Percentiles rank a stretch among this genome's conserved stretches.
Conservation (phyloP, 1,140 invertebrate species). For the Drosophila carrolli region DNA sequence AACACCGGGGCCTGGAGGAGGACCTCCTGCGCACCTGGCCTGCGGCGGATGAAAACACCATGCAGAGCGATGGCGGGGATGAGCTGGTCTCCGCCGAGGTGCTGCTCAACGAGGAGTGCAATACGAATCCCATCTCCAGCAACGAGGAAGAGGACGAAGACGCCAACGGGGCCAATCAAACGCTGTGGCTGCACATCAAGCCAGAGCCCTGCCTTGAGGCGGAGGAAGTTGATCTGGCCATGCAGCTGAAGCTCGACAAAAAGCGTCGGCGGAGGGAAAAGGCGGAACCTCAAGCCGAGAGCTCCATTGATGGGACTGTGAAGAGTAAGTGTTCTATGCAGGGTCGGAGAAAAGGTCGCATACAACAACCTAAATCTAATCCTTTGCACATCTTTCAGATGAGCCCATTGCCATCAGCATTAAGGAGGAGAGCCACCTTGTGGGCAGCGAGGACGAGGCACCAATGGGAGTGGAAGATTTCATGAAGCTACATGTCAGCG, state of each 20-base stretch:
- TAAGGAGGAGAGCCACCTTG: conserved; percentile 48
- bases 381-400: conserved; percentile 9
- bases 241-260: conserved; percentile 24
- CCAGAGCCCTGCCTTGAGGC: conserved; percentile 53
- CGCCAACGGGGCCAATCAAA: conserved; percentile 52
- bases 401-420: conserved; percentile 48
- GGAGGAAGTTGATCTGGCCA: conserved; percentile 33
- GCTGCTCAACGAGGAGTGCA: conserved; percentile 54
- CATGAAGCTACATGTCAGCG: conserved; percentile 6
- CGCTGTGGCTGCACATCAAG: conserved; percentile 68
- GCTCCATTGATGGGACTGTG: conserved; percentile 17
- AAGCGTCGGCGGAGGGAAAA: conserved; percentile 41
- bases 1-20: conserved; percentile 46
- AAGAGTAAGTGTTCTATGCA: conserved; percentile 28
- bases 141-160: conserved; percentile 71
- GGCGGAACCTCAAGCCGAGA: conserved; percentile 1
- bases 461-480: conserved; percentile 25
- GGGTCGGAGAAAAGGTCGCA: background rate
- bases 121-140: conserved; percentile 78
- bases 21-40: conserved; percentile 8
- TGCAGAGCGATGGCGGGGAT: conserved; percentile 38
- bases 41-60: conserved; percentile 42
- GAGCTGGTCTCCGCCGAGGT: conserved; percentile 62
- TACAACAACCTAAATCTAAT: background rate
- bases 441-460: conserved; percentile 23